phyloP scores from a whole-genome alignment of 2,113 vertebrate genomes.

The Hassar affinis region DNA sequence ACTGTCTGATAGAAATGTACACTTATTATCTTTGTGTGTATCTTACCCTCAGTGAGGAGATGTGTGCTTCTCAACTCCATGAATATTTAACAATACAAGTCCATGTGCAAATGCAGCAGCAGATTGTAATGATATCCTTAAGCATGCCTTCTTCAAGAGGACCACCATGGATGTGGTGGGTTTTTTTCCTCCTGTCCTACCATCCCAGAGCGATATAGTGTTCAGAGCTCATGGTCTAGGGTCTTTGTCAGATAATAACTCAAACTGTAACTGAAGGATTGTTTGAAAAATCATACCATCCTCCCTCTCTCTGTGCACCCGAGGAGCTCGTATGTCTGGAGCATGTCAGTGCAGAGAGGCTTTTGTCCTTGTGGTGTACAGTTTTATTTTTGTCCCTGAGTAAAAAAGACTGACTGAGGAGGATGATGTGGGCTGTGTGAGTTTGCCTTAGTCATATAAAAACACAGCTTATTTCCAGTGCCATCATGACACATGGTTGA shows the following conservation, averaged over 20 bases:
- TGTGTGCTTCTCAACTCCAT: conserved; percentile 1
- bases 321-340: conserved; percentile 13
- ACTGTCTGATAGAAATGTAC: neutral
- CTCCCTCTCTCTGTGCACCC: neutral
- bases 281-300: conserved; percentile 40
- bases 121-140: neutral
- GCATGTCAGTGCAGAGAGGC: conserved; percentile 13
- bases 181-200: neutral
- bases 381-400: conserved; percentile 14
- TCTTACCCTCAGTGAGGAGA: neutral
- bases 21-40: neutral
- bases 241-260: conserved; percentile 56
- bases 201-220: conserved; percentile 20
- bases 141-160: conserved; percentile 19
- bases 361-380: conserved; percentile 11
- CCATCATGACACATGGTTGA: neutral
- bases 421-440: neutral
- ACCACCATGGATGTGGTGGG: neutral
- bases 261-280: conserved; percentile 32
- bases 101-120: conserved; percentile 14
- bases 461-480: neutral
- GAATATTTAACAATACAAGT: conserved; percentile 31
- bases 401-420: neutral
- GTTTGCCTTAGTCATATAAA: neutral
- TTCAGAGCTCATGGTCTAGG: conserved; percentile 35